Evolutionary conservation across 2,888 invertebrate species (phyloP).

Genomic region (Graphium colonna): DNA sequence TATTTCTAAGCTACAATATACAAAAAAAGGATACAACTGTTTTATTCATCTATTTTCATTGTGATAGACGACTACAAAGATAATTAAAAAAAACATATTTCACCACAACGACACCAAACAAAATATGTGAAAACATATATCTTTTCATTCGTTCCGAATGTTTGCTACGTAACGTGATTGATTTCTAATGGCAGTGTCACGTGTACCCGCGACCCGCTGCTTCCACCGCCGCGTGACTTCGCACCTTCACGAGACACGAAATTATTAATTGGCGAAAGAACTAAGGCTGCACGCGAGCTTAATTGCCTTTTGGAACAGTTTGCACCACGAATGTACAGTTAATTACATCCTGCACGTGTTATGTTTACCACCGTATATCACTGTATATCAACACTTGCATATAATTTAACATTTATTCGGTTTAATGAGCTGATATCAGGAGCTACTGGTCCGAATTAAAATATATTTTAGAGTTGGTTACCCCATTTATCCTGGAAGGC

Average conservation of each 20-base stretch:
- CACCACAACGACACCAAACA: too few species aligned
- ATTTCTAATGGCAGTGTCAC: constrained; percentile 16
- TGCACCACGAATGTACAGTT: background rate
- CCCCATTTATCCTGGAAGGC: too few species aligned
- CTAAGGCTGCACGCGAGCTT: constrained; percentile 8
- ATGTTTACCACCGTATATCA: too few species aligned
- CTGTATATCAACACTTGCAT: background rate
- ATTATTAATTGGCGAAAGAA: constrained; percentile 12
- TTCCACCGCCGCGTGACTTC: constrained; percentile 15
- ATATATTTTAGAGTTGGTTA: too few species aligned
- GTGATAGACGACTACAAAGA: too few species aligned
- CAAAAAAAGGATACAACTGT: too few species aligned
- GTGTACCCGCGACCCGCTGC: constrained; percentile 8
- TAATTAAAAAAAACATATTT: too few species aligned
- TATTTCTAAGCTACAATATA: too few species aligned
- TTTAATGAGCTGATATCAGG: background rate
- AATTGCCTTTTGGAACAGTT: constrained; percentile 4
- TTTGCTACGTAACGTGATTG: constrained; percentile 20
- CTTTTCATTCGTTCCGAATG: background rate
- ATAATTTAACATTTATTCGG: background rate
- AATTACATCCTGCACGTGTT: background rate
- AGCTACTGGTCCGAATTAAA: too few species aligned
- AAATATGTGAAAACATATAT: constrained; percentile 3
- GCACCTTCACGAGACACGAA: constrained; percentile 18
- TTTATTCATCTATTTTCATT: too few species aligned